Base-by-base conservation (phyloP, 2,797 vertebrate genomes). In the Tokudaia tokunoshimensis region DNA sequence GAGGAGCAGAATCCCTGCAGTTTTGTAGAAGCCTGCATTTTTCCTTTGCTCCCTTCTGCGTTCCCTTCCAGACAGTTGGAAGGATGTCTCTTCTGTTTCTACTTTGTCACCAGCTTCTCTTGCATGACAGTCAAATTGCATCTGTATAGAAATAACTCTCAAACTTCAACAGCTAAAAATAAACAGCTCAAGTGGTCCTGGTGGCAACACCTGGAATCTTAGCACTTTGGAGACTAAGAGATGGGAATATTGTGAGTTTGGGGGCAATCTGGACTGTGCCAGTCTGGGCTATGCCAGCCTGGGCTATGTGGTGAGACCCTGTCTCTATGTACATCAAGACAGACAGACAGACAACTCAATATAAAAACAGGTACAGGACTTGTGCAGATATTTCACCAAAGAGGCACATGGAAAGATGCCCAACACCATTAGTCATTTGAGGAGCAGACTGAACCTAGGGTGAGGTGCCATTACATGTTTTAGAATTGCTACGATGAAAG, bases 11-110 rank as follows among this genome's bases (percentile, higher is more conserved):
- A 0, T 52, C 17, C n/a, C 44, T 80, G 37, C 6, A 59, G 50
- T 57, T 86, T 63, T 37, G 11, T 59, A 10, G 31, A 78, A 57
- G 15, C 22, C 80, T 50, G 5, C 15, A 0, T 75, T 74, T 85
- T 59, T 1, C 41, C 65, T 67, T 50, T 55, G 70, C 52, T 79
- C 20, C 34, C 76, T 87, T 47, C 67, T 89, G n/a, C 44, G 37
- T 24, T 19, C 14, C 83, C 72, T 92, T 97, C 92, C 90, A 97
- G 96, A 41, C 26, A 14, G 22, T 19, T 14, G n/a, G 76, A 89
- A 55, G 70, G 74, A 86, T 70, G 14, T 65, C 29, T 89, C 22
- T 70, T 83, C 65, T 74, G 19, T 83, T 80, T 61, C 15, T 89
- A 15, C 34, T 80, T 92, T 83, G 31, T 94, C 84, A 34, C 87